Evolutionary conservation across 2,797 vertebrate genomes (phyloP).

Genomic region (Helicolenus hilgendorfi): DNA sequence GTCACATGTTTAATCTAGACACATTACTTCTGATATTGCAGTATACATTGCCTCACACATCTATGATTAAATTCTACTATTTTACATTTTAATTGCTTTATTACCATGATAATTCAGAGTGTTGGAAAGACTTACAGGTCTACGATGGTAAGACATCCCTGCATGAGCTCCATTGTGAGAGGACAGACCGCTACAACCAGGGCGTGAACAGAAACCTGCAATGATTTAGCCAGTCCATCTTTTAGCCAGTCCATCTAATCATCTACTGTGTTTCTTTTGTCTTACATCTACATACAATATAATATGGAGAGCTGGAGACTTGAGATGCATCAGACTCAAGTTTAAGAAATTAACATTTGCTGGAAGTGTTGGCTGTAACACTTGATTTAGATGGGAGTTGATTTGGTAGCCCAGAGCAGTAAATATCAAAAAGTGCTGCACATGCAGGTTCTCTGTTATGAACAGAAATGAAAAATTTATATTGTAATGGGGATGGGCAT

Average conservation of each 20-base stretch:
- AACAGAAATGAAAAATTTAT: slow-evolving; percentile 16
- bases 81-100: slow-evolving; percentile 87
- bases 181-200: slow-evolving; percentile 29
- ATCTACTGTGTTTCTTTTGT: not conserved
- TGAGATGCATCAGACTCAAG: not conserved
- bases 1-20: slow-evolving; percentile 70
- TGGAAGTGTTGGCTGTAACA: not conserved
- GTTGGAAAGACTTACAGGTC: slow-evolving; percentile 59
- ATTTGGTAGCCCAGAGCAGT: not conserved
- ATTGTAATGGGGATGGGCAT: slow-evolving; percentile 2
- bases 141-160: slow-evolving; percentile 40
- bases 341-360: not conserved
- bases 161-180: slow-evolving; percentile 43
- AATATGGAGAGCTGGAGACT: not conserved
- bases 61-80: slow-evolving; percentile 81
- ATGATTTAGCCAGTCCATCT: not conserved
- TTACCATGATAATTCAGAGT: slow-evolving; percentile 74
- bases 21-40: slow-evolving; percentile 76
- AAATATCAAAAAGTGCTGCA: slow-evolving; percentile 25
- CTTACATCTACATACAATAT: not conserved
- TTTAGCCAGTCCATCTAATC: slow-evolving; percentile 1
- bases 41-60: slow-evolving; percentile 66
- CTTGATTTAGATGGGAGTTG: not conserved
- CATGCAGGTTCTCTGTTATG: slow-evolving; percentile 17
- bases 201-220: slow-evolving; percentile 20